These are phyloP conservation scores for Hycleus cichorii DNA, from an alignment of 1,140 invertebrate genomes.

Conservation along the genomic window DNA sequence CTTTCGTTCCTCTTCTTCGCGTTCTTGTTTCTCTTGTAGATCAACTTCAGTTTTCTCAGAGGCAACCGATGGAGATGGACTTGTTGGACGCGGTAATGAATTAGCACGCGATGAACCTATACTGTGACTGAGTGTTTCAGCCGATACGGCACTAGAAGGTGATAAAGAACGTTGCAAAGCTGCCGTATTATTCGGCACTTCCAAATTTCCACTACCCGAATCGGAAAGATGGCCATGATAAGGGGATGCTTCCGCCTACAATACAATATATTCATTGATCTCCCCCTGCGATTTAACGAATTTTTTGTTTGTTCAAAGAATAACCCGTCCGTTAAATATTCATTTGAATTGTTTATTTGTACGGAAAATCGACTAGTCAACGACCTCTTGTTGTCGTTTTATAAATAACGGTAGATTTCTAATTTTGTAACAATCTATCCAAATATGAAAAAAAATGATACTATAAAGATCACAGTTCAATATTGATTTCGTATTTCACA, in stretches of 20 bases:
- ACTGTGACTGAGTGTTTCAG: slow-evolving; percentile 53
- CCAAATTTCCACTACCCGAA: slow-evolving; percentile 36
- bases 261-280: not conserved
- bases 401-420: no score
- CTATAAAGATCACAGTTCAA: no score
- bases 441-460: no score
- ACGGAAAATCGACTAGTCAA: no score
- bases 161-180: slow-evolving; percentile 47
- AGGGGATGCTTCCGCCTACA: slow-evolving; percentile 33
- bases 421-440: no score
- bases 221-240: slow-evolving; percentile 30
- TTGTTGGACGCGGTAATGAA: slow-evolving; percentile 67
- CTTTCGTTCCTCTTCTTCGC: slow-evolving; percentile 90
- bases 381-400: no score
- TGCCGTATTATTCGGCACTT: slow-evolving; percentile 44
- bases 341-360: no score
- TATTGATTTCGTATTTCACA: no score
- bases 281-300: no score
- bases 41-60: slow-evolving; percentile 70
- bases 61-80: slow-evolving; percentile 72
- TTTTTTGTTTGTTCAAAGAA: no score
- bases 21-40: slow-evolving; percentile 71
- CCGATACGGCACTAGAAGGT: slow-evolving; percentile 55
- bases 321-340: no score
- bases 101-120: slow-evolving; percentile 45